Base-by-base conservation (phyloP, 2,113 vertebrate species). In the Stomatorhinus ivindoensis region DNA sequence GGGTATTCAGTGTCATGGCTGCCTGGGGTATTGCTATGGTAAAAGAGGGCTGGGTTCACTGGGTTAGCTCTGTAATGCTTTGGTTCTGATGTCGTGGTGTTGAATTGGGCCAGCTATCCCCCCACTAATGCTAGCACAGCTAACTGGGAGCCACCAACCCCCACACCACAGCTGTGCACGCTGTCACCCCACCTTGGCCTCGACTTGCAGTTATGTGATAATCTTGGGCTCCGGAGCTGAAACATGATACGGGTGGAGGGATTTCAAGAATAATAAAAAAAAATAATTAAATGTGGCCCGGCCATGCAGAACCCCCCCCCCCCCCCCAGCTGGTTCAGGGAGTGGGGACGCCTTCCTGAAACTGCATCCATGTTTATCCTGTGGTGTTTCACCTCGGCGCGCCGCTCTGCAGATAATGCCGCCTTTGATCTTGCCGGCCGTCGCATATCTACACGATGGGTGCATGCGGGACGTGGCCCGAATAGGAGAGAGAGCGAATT, bases 221-320 rank as follows among this genome's bases (percentile, higher is more conserved):
- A 90, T 91, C 90, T 87, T 69, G 55, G 31, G 85, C 15, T 91
- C 19, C 39, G 55, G 88, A 89, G 85, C 8, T 35, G 90, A 86
- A 95, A 94, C 73, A 76, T 88, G 91, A 95, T 91, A 93, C 92
- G 87, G 21, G 91, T 44, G 87, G 42, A 88, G 85, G 88, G 89
- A n/a, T 65, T 76, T 17, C 27, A 76, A 39, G 27, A 76, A 76
- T 76, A 76, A 35, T 76, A 27, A 55, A 9, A 50, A 4, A 88
- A 55, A 91, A 90, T n/a, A 61, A 58, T 90, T 87, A 89, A 90
- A 87, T 51, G 91, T 44, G 87, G 39, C 89, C 89, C 65, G 55
- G 86, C 85, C 11, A 86, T 35, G 6, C 19, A 31, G 24, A n/a
- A n/a, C n/a, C n/a, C 13, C 21, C 44, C 80, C 6, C 80, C 17